Evolutionary conservation across 2,113 vertebrate genomes (phyloP).

Genomic region (Aythya baeri): DNA sequence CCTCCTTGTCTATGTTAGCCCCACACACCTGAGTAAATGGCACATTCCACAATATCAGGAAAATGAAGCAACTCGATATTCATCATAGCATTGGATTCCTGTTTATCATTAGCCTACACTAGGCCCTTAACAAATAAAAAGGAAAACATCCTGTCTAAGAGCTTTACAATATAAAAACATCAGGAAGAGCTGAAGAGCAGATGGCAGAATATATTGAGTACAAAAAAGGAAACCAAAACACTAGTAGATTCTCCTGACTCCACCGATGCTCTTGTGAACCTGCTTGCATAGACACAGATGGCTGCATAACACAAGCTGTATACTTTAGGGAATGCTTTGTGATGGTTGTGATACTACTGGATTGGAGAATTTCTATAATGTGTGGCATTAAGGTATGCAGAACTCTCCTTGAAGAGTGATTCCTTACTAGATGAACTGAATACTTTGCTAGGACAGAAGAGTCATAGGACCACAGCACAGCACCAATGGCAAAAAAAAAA

Average conservation of each 20-base stretch:
- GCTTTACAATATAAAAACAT: background rate
- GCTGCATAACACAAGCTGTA: background rate
- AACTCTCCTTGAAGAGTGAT: background rate
- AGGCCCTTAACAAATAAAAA: conserved; percentile 31
- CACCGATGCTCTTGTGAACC: background rate
- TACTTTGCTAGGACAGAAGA: background rate
- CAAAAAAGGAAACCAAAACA: background rate
- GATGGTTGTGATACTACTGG: background rate
- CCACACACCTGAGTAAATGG: conserved; percentile 27
- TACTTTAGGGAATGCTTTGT: background rate
- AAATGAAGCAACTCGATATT: background rate
- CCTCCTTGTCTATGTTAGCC: background rate
- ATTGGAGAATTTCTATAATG: background rate
- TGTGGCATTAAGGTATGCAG: background rate
- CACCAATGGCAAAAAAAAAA: too few species aligned
- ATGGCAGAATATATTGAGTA: background rate
- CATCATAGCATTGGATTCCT: conserved; percentile 33
- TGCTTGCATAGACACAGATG: background rate
- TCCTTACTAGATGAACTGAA: background rate
- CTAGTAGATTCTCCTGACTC: background rate
- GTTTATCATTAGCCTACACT: conserved; percentile 33
- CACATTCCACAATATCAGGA: conserved; percentile 45
- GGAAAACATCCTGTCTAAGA: conserved; percentile 56
- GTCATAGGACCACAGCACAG: background rate
- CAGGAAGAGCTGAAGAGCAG: conserved; percentile 31